Evolutionary conservation across 2,113 vertebrate species (phyloP), one percentile per base, ranked within the genome.

Genomic region (Corythornis madagascariensis): DNA sequence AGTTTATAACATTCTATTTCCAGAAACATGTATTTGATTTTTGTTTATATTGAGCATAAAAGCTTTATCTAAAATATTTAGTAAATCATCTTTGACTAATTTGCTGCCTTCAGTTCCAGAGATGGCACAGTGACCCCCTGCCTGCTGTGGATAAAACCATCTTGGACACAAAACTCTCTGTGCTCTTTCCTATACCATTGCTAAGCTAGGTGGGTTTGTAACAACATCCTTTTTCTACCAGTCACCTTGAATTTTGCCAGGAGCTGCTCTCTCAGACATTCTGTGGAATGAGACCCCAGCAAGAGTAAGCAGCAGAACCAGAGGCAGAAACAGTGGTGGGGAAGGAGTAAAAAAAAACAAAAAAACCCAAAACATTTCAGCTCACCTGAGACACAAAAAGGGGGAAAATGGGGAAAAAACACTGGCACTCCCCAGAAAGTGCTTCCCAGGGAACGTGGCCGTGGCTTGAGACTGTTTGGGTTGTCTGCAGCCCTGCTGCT

Each of bases 1-100:
- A 63, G 21, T 66, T 96, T 82, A 57, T 43, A 79, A 71, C n/a
- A 84, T 84, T 96, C 12, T 73, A 70, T 96, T 97, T 96, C 79
- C 52, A 91, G 59, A 94, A 97, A 85, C 91, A 59, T 96, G 45
- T 74, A 66, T 93, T 91, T 88, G 9, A 16, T 16, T 71, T 77
- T 74, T 88, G 45, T 60, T 73, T 82, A 42, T 86, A 47, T 61
- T 79, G 33, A 88, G 64, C 21, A 24, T 61, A 73, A 88, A 90
- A 80, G 28, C 29, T 88, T 95, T 75, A 53, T 60, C 25, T 73
- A 65, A 79, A 57, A 52, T 69, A 81, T 52, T 64, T 77, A 71
- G 26, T 35, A 1, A 0, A 28, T 81, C 42, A 60, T 19, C 26
- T 75, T 47, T 69, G 20, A 7, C 57, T 75, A 48, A 67, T 66